Percentiles rank a stretch among this genome's conserved stretches.
These are phyloP conservation scores for Notarius lentiginosus DNA, from an alignment of 2,113 vertebrate genomes.

Conservation along the genomic window DNA sequence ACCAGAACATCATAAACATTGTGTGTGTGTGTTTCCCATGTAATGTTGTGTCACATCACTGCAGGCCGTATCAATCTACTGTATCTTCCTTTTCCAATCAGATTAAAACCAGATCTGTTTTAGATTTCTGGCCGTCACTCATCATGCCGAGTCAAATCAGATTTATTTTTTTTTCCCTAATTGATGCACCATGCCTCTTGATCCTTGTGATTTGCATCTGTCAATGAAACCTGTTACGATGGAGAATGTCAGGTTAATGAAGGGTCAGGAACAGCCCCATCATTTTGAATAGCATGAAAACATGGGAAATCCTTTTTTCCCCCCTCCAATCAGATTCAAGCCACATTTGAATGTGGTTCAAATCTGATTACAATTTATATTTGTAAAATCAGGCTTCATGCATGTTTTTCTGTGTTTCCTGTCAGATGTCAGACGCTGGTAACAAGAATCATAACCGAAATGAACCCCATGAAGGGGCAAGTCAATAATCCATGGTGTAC, in stretches of 20 bases:
- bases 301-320: background rate
- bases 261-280: background rate
- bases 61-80: background rate
- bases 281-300: background rate
- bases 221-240: background rate
- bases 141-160: background rate
- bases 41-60: background rate
- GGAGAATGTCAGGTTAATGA: background rate
- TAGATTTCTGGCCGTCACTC: background rate
- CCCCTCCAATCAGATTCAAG: background rate
- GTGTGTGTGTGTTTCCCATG: background rate
- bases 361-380: constrained; percentile 3
- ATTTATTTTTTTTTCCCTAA: background rate
- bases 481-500: background rate
- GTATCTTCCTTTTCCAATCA: background rate
- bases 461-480: background rate
- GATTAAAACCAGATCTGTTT: background rate
- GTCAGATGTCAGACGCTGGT: background rate
- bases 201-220: background rate
- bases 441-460: background rate
- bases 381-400: background rate
- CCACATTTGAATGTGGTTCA: constrained; percentile 3
- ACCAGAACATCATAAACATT: constrained; percentile 21
- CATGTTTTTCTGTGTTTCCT: constrained; percentile 6
- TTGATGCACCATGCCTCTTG: background rate